Conservation (phyloP, 2,113 vertebrate species). For the Ceyx margarethae region DNA sequence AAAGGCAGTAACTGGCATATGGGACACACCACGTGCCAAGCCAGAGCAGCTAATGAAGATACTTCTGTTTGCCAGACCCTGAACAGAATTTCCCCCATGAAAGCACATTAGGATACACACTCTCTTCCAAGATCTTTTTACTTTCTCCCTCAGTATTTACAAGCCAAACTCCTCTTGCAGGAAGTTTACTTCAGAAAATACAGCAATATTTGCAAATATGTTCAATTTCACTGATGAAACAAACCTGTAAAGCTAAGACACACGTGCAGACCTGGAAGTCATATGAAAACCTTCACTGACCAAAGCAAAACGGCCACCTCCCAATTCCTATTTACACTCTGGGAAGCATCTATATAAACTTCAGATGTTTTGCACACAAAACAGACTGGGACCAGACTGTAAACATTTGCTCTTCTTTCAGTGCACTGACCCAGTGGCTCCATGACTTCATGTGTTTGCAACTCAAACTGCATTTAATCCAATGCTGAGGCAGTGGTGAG, state of each 20-base stretch:
- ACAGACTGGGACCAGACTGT: conserved; percentile 48
- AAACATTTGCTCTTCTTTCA: conserved; percentile 60
- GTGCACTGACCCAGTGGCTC: conserved; percentile 57
- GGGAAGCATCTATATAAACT: conserved; percentile 49
- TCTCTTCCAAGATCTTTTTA: background rate
- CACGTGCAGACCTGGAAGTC: background rate
- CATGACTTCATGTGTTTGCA: conserved; percentile 61
- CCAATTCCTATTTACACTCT: conserved; percentile 31
- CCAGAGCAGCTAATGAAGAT: background rate
- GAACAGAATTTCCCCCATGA: background rate
- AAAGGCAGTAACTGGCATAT: background rate
- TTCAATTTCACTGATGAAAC: conserved; percentile 10
- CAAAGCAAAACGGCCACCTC: background rate
- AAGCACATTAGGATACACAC: background rate
- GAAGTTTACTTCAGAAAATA: background rate
- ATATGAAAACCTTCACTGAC: background rate
- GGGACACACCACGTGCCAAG: background rate
- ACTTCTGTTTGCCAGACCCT: background rate
- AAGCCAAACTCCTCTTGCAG: background rate
- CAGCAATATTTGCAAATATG: background rate
- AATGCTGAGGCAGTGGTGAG: background rate
- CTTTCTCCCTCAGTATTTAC: background rate
- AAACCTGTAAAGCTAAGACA: background rate
- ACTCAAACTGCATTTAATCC: conserved; percentile 37
- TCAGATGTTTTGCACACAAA: conserved; percentile 41